Conservation (phyloP, 2,888 invertebrate species). For the Pherbina coryleti region DNA sequence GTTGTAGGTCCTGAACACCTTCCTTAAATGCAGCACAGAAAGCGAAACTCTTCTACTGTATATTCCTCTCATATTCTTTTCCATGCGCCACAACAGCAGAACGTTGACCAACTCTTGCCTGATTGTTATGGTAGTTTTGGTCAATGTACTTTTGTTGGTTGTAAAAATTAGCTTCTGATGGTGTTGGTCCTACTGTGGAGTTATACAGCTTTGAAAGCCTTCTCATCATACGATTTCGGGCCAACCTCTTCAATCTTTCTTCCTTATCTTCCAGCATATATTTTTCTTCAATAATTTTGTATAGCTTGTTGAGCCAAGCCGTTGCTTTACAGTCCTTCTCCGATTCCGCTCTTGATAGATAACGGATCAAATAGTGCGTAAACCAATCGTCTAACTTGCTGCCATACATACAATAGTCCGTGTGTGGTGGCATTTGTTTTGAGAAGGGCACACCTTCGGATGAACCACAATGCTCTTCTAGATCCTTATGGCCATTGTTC, state of each 20-base stretch:
- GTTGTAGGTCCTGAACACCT: background rate
- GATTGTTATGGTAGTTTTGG: background rate
- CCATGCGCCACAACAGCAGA: background rate
- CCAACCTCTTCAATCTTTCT: background rate
- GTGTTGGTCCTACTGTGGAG: constrained; percentile 1
- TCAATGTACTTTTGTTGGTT: background rate
- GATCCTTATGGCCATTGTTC: background rate
- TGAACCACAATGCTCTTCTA: too few relatives aligned
- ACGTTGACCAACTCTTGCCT: background rate
- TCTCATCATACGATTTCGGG: background rate
- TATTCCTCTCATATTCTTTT: background rate
- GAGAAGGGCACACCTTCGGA: background rate
- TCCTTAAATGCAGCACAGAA: background rate
- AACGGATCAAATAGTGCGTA: background rate
- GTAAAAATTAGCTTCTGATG: background rate
- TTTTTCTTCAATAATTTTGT: constrained; percentile 6
- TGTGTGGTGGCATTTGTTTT: background rate
- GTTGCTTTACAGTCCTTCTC: background rate
- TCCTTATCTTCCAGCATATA: background rate
- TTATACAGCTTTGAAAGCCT: constrained; percentile 6
- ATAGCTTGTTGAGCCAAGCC: constrained; percentile 6
- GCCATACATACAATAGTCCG: background rate
- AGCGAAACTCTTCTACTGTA: too few relatives aligned
- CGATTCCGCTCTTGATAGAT: background rate
- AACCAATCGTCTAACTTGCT: background rate